Evolutionary conservation across 1,140 invertebrate genomes (phyloP).

Genomic region (Myzus persicae): DNA sequence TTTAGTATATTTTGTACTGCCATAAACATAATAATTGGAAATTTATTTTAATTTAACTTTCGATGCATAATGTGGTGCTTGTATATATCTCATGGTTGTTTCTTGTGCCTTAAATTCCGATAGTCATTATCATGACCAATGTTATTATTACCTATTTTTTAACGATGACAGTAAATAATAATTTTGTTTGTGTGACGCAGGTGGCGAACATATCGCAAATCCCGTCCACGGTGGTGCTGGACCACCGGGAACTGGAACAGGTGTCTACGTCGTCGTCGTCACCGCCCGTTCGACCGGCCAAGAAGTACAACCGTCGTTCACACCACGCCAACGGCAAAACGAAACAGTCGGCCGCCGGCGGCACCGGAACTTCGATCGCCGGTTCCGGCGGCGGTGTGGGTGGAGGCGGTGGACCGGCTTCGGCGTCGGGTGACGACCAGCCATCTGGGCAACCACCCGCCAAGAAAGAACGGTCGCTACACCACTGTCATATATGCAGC

Average conservation of each 20-base stretch:
- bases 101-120: not conserved
- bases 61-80: not conserved
- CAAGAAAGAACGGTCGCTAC: conserved; percentile 82
- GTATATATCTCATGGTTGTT: not conserved
- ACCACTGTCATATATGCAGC: conserved; percentile 90
- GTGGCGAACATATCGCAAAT: conserved; percentile 55
- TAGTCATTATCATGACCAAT: not conserved
- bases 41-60: not conserved
- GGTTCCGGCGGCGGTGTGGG: not conserved
- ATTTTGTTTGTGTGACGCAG: not conserved
- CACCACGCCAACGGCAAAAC: conserved; percentile 45
- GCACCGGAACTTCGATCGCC: not conserved
- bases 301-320: conserved; percentile 49
- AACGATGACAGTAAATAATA: not conserved
- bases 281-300: conserved; percentile 19
- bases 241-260: conserved; percentile 50
- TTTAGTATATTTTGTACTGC: not conserved
- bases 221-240: conserved; percentile 46
- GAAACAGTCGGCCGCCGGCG: conserved; percentile 28
- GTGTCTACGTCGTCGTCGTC: conserved; percentile 27
- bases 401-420: not conserved
- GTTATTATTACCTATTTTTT: not conserved
- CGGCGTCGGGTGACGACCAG: not conserved
- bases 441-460: conserved; percentile 1
- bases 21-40: not conserved